These are phyloP conservation scores for Notolepis coatsorum DNA, from an alignment of 2,797 vertebrate genomes.

Conservation along the genomic window DNA sequence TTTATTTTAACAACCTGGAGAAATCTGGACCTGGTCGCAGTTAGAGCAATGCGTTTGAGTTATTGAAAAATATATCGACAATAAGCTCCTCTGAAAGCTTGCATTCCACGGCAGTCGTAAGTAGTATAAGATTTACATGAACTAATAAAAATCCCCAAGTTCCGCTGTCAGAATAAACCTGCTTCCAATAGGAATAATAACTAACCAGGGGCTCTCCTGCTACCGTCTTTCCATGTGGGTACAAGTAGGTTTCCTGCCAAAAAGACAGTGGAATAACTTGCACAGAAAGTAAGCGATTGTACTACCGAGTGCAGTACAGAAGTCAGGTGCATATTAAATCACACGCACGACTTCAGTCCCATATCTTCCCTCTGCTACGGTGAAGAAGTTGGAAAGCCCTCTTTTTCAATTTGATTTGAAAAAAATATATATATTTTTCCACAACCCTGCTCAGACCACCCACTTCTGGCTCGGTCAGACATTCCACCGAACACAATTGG, in stretches of 20 bases:
- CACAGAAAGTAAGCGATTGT: neutral
- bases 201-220: no score
- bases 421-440: neutral
- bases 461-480: no score
- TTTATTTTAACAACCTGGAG: neutral
- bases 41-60: neutral
- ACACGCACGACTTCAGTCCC: neutral
- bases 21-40: neutral
- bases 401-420: neutral
- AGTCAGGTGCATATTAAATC: neutral
- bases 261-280: neutral
- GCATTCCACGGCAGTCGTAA: neutral
- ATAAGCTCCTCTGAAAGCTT: neutral
- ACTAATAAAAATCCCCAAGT: neutral
- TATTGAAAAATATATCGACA: neutral
- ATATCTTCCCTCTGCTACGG: neutral
- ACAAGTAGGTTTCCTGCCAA: neutral
- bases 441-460: neutral
- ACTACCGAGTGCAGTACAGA: neutral
- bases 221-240: conserved; percentile 10
- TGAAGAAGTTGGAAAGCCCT: neutral
- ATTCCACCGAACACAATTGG: no score
- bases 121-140: conserved; percentile 2
- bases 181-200: neutral
- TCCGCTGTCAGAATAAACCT: neutral